Conservation (phyloP, 2,113 vertebrate genomes). For the Zeus faber region DNA sequence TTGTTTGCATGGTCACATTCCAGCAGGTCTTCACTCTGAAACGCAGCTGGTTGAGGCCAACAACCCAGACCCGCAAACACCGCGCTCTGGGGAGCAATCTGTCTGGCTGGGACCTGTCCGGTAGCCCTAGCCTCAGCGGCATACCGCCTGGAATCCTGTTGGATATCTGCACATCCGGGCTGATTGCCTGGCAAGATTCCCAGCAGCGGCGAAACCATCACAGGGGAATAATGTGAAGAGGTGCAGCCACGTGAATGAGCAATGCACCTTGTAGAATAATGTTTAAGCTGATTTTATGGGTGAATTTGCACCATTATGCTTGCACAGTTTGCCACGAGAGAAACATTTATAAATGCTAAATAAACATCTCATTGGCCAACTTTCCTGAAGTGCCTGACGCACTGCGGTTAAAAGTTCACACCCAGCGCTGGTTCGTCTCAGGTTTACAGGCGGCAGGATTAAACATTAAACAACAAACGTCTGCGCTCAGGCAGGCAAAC, state of each 20-base stretch:
- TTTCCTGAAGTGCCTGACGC: background rate
- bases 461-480: slow-evolving; percentile 22
- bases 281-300: background rate
- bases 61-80: background rate
- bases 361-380: background rate
- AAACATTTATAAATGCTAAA: background rate
- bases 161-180: background rate
- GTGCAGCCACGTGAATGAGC: background rate
- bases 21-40: background rate
- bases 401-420: background rate
- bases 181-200: background rate
- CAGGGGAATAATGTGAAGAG: background rate
- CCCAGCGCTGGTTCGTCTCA: background rate
- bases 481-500: no score
- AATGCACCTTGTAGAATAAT: slow-evolving; percentile 1
- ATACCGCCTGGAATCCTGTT: no score
- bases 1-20: slow-evolving; percentile 20
- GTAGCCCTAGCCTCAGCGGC: background rate
- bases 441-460: slow-evolving; percentile 16
- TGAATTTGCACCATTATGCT: background rate
- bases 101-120: background rate
- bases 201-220: background rate
- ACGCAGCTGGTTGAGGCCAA: background rate
- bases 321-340: background rate
- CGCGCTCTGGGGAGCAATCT: no score